Conservation (phyloP, 2,888 invertebrate genomes). For the Onchidella celtica region DNA sequence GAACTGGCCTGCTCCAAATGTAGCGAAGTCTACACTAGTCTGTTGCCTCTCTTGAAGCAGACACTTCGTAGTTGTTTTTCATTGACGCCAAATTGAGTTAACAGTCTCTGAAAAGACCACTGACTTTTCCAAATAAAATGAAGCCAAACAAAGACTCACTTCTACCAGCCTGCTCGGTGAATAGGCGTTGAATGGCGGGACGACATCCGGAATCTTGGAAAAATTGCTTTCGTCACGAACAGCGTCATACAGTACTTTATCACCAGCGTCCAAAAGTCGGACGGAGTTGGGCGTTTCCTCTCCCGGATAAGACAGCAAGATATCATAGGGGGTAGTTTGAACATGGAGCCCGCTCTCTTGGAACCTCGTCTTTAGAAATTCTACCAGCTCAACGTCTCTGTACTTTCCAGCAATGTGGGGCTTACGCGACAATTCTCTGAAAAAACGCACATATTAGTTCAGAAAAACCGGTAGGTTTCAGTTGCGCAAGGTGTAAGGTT, state of each 20-base stretch:
- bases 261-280: constrained; percentile 15
- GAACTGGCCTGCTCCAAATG: too few relatives aligned
- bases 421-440: not conserved
- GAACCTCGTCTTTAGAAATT: constrained; percentile 1
- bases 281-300: constrained; percentile 25
- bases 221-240: constrained; percentile 32
- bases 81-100: too few relatives aligned
- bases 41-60: too few relatives aligned
- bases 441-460: not conserved
- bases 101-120: too few relatives aligned
- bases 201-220: constrained; percentile 23
- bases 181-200: constrained; percentile 31
- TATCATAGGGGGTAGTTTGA: constrained; percentile 42
- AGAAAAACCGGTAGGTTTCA: not conserved
- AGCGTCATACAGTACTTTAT: constrained; percentile 27
- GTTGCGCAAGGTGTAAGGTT: too few relatives aligned
- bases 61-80: too few relatives aligned
- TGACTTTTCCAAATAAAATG: too few relatives aligned
- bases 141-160: too few relatives aligned
- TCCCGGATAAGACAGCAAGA: constrained; percentile 36
- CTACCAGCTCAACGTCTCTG: constrained; percentile 38
- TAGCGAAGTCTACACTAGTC: too few relatives aligned
- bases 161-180: constrained; percentile 24
- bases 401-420: constrained; percentile 38
- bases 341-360: constrained; percentile 26